These are phyloP conservation scores for Coccyzus lansbergi DNA, from an alignment of 2,797 vertebrate genomes.

Conservation along the genomic window DNA sequence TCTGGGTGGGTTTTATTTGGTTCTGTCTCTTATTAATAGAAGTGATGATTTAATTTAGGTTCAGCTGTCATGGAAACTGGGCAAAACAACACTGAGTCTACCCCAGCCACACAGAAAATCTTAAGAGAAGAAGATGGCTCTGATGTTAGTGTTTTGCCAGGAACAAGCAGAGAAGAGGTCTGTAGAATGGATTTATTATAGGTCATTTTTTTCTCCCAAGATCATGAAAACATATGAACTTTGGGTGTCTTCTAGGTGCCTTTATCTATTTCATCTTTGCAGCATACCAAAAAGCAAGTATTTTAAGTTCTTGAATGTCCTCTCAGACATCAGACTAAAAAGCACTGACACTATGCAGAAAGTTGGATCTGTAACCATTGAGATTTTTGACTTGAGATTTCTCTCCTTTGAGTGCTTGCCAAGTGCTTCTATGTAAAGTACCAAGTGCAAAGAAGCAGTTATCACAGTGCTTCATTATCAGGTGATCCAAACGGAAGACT, in stretches of 20 bases:
- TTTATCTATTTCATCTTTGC: neutral
- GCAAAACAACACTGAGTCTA: neutral
- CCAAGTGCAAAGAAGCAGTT: neutral
- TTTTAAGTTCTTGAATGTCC: neutral
- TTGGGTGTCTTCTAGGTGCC: neutral
- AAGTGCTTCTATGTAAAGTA: neutral
- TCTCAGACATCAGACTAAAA: neutral
- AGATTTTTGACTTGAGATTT: neutral
- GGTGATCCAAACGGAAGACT: neutral
- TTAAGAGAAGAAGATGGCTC: slow-evolving; percentile 49
- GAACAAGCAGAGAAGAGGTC: slow-evolving; percentile 52
- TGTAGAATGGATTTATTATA: neutral
- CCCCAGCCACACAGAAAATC: neutral
- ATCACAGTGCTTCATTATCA: neutral
- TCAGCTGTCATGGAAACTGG: neutral
- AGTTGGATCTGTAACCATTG: neutral
- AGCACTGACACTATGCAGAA: neutral
- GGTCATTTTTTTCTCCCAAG: neutral
- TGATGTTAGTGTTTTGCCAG: slow-evolving; percentile 21
- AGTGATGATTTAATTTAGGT: slow-evolving; percentile 1
- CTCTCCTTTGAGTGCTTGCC: neutral
- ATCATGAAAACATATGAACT: neutral
- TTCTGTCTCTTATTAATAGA: neutral
- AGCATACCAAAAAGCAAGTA: neutral
- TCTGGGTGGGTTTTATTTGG: neutral